Conservation (phyloP, 2,888 invertebrate species). For the Acanthosepion esculentum region DNA sequence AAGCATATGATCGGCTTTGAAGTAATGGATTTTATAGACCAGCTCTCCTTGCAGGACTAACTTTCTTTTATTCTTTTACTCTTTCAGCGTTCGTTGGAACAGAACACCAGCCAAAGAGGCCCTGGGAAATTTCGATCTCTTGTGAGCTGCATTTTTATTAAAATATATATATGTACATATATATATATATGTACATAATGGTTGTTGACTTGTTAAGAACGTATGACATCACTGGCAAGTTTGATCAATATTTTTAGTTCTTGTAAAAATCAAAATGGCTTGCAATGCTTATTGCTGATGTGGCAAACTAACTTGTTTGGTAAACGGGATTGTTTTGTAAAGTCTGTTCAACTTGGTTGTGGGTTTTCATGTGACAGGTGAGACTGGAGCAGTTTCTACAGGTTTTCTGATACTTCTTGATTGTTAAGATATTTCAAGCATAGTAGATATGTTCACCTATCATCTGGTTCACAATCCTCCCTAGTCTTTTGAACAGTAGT, state of each 20-base stretch:
- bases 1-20: no score
- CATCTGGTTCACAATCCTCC: no score
- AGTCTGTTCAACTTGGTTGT: no score
- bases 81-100: constrained; percentile 72
- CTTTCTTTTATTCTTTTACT: neutral
- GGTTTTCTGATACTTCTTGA: no score
- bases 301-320: neutral
- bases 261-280: neutral
- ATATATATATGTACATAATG: neutral
- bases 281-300: neutral
- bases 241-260: no score
- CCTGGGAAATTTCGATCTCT: constrained; percentile 73
- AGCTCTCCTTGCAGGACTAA: neutral
- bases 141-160: constrained; percentile 67
- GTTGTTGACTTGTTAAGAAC: neutral
- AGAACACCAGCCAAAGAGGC: constrained; percentile 72
- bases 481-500: no score
- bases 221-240: neutral
- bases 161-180: neutral
- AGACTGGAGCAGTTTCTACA: no score
- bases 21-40: no score
- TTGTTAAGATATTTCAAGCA: no score
- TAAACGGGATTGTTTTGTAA: neutral
- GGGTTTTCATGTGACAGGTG: no score
- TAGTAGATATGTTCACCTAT: no score